Percentiles rank a stretch among this genome's conserved stretches.
phyloP scores from a whole-genome alignment of 2,797 vertebrate species.

The Psittacula derbiana region DNA sequence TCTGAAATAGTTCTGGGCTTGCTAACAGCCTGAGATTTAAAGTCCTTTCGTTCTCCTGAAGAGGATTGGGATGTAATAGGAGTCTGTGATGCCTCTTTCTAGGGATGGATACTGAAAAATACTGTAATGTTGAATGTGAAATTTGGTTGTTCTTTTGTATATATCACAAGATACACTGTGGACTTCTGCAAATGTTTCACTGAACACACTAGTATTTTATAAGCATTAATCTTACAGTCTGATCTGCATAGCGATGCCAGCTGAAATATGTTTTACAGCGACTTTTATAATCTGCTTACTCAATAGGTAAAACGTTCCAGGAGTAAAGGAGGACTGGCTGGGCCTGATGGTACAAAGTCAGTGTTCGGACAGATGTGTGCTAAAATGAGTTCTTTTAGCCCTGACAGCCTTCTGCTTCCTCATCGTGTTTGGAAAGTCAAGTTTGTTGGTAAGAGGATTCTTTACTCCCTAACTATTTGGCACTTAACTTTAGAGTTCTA shows the following conservation, averaged over 20 bases:
- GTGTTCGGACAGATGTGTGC: constrained; percentile 99
- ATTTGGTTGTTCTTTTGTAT: not conserved
- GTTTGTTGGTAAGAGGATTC: constrained; percentile 88
- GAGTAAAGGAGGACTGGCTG: constrained; percentile 98
- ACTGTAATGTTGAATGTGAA: not conserved
- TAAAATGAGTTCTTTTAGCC: constrained; percentile 97
- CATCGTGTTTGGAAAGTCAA: constrained; percentile 99
- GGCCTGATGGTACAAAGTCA: constrained; percentile 97
- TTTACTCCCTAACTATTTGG: not conserved
- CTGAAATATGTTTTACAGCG: not conserved
- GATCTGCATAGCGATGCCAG: not conserved
- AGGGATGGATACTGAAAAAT: not conserved
- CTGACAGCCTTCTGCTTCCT: constrained; percentile 94
- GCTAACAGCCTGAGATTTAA: not conserved
- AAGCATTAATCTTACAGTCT: not conserved
- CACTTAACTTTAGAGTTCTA: not conserved
- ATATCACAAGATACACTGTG: not conserved
- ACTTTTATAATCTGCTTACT: not conserved
- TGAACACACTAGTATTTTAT: not conserved
- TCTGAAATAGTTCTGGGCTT: not conserved
- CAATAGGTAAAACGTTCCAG: constrained; percentile 96
- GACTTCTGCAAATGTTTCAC: not conserved
- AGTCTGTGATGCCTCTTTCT: not conserved
- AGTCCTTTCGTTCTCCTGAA: not conserved
- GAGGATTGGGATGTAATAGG: not conserved